Conservation (phyloP, 2,113 vertebrate species). For the Ahaetulla prasina region DNA sequence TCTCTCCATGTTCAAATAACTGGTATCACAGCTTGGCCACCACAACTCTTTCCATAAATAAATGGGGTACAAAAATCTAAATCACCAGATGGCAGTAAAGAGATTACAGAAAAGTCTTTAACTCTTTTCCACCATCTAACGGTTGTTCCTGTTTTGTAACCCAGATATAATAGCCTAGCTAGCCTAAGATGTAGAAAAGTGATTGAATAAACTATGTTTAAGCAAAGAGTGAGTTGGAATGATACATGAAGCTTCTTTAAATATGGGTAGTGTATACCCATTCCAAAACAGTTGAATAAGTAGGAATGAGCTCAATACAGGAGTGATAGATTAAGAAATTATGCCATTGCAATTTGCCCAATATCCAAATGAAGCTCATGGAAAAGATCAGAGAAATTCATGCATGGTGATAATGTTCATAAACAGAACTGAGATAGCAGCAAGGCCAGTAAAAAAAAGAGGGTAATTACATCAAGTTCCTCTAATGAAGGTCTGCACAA, state of each 20-base stretch:
- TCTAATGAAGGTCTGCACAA: neutral
- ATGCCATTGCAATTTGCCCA: neutral
- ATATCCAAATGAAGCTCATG: neutral
- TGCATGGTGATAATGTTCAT: neutral
- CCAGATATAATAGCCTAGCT: neutral
- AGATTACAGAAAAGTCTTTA: neutral
- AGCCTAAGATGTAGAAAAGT: neutral
- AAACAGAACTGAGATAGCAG: neutral
- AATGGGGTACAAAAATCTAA: neutral
- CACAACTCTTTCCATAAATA: neutral
- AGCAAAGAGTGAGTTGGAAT: neutral
- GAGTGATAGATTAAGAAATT: neutral
- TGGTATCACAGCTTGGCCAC: neutral
- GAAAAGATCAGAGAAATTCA: neutral
- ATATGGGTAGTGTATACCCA: neutral
- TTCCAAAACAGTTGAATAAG: neutral
- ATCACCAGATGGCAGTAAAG: neutral
- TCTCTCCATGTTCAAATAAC: neutral
- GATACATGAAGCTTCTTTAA: neutral
- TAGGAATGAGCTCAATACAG: neutral
- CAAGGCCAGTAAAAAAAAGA: neutral
- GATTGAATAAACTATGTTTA: neutral
- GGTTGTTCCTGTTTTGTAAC: neutral
- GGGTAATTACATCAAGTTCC: neutral
- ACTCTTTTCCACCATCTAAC: neutral